phyloP scores from a whole-genome alignment of 1,140 invertebrate species.

The Alviniconcha marisindica region DNA sequence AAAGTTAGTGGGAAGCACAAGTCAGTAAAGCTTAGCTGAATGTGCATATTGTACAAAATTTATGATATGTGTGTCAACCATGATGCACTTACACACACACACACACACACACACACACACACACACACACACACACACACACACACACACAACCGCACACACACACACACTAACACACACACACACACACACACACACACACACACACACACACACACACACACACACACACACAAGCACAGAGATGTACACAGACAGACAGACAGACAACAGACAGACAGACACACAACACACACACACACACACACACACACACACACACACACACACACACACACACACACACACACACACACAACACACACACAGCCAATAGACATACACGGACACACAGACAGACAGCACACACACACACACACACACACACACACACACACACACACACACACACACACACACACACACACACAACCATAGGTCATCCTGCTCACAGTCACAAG shows the following conservation, averaged over 20 bases:
- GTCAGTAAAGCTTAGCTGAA: too few species aligned
- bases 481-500: neutral
- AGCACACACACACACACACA: neutral
- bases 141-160: neutral
- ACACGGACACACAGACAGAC: too few species aligned
- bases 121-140: constrained; percentile 6
- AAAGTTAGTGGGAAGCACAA: too few species aligned
- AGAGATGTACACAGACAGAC: neutral
- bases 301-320: constrained; percentile 1
- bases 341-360: constrained; percentile 17
- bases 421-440: neutral
- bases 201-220: constrained; percentile 22
- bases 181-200: neutral
- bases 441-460: neutral
- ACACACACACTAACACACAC: neutral
- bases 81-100: neutral
- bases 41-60: too few species aligned
- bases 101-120: constrained; percentile 29
- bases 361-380: too few species aligned
- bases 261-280: neutral
- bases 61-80: too few species aligned
- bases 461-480: neutral
- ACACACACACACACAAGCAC: neutral
- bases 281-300: neutral
- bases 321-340: neutral